Conservation (phyloP, 1,140 invertebrate species). For the honey bee (Apis mellifera) region Amel_HAv3.1 CM009938.2:981001-981500, state of each 20-base stretch:
- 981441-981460: constrained; percentile 77
- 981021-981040: constrained; percentile 78
- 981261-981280: constrained; percentile 88
- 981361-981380: constrained; percentile 72
- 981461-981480: constrained; percentile 78
- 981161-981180: too few relatives aligned
- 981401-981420: constrained; percentile 83
- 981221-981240: constrained; percentile 81
- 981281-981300: constrained; percentile 83
- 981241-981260: constrained; percentile 88
- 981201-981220: constrained; percentile 73
- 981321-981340: constrained; percentile 82
- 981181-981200: too few relatives aligned
- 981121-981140: constrained; percentile 66
- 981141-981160: constrained; percentile 65
- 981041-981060: constrained; percentile 81
- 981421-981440: constrained; percentile 80
- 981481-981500: constrained; percentile 76
- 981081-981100: constrained; percentile 66
- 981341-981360: constrained; percentile 85
- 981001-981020: constrained; percentile 61
- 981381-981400: constrained; percentile 76
- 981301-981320: constrained; percentile 74
- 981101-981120: constrained; percentile 55
- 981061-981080: constrained; percentile 81